Conservation (phyloP, 1,140 invertebrate genomes). For the Tetramorium parvispinum region DNA sequence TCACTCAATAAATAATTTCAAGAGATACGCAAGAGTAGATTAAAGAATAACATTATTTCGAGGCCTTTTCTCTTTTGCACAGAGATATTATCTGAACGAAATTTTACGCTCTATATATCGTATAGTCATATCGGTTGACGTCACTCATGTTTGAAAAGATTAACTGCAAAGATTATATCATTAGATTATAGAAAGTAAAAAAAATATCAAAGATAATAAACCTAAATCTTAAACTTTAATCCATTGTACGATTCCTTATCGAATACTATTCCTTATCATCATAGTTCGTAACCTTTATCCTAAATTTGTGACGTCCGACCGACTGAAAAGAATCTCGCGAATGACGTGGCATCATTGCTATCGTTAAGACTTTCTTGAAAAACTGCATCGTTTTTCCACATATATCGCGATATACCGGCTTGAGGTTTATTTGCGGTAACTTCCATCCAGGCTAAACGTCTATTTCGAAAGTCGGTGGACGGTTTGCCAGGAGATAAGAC, state of each 20-base stretch:
- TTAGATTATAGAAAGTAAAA: background rate
- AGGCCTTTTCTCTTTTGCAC: background rate
- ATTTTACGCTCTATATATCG: background rate
- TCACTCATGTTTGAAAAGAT: slow-evolving; percentile 22
- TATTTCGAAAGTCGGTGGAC: slow-evolving; percentile 71
- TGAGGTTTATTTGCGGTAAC: slow-evolving; percentile 38
- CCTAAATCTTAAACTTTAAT: slow-evolving; percentile 6
- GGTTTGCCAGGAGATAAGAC: slow-evolving; percentile 70
- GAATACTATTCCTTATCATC: background rate
- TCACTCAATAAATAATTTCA: background rate
- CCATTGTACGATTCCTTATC: slow-evolving; percentile 8
- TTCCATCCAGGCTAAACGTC: slow-evolving; percentile 40
- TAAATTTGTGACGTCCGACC: background rate
- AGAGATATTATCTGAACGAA: background rate
- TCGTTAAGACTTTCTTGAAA: slow-evolving; percentile 5
- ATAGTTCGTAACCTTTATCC: background rate
- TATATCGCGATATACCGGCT: background rate
- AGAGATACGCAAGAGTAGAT: background rate
- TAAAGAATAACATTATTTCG: slow-evolving; percentile 7
- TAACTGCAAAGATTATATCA: slow-evolving; percentile 3
- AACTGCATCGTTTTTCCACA: slow-evolving; percentile 44
- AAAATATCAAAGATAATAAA: slow-evolving; percentile 14
- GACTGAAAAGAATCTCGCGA: slow-evolving; percentile 3
- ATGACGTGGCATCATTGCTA: background rate
- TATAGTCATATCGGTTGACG: background rate